Evolutionary conservation across 2,113 vertebrate species (phyloP), one percentile per base, ranked within the genome.

Genomic region (Thryonomys swinderianus): DNA sequence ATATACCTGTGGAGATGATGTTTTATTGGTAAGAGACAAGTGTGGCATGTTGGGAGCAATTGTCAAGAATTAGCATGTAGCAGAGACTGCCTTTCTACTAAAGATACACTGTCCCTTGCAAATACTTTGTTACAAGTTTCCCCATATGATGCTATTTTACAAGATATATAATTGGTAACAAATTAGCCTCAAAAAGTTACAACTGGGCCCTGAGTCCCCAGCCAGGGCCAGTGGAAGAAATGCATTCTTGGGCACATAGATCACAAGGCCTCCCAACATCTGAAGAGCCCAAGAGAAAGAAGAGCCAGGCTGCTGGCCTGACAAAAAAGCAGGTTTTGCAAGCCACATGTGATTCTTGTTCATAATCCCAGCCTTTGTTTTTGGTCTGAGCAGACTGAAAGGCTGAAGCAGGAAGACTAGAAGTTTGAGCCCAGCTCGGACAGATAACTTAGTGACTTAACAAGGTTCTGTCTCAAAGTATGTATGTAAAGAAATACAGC

Each of bases 141-240:
- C 45, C 37, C 40, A n/a, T 74, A 32, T 85, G 45, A 66, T 94
- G 0, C 34, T 17, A 27, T 80, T 86, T 23, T 61, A 37, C 45
- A 76, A 48, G 2, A 32, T 34, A 74, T 82, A 89, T 69, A 64
- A n/a, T 27, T 90, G 64, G 21, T 88, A 25, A 82, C 42, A 86
- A 81, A 81, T 84, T 92, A 84, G 79, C 80, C 69, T 86, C 7
- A 20, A 59, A 7, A 95, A 94, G 78, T 85, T 83, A 87, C 12
- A 55, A 90, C 18, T 92, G 32, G 13, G 21, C 45, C 34, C 30
- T 48, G n/a, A 84, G 59, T 79, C 92, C 57, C n/a, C 7, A 61
- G 59, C 9, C 73, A 87, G 48, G 8, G 48, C n/a, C 83, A 73
- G 23, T 88, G 11, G 86, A 88, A 85, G 64, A 55, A 85, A 10